Evolutionary conservation across 2,888 invertebrate species (phyloP).

Genomic region (Reticulitermes lucifugus): DNA sequence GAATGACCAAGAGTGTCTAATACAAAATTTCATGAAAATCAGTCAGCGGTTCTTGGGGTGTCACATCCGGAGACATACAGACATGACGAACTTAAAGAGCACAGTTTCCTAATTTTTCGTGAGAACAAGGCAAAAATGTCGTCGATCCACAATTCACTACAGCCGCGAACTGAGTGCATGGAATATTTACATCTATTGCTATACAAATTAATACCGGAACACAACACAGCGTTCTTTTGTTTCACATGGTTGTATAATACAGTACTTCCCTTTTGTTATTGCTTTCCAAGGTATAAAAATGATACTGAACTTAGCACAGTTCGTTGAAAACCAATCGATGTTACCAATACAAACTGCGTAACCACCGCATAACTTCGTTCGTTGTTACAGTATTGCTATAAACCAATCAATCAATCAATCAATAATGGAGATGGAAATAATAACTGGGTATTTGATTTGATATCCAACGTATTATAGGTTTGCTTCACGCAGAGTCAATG

Average conservation of each 20-base stretch:
- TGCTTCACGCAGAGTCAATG: background rate
- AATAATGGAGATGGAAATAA: slow-evolving; percentile 2
- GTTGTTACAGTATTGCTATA: background rate
- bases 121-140: no score
- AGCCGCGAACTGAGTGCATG: no score
- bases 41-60: no score
- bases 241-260: background rate
- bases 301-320: background rate
- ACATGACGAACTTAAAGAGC: no score
- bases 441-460: background rate
- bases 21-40: no score
- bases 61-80: no score
- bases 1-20: no score
- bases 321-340: background rate
- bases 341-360: background rate
- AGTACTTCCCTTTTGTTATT: background rate
- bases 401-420: slow-evolving; percentile 3
- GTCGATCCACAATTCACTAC: no score
- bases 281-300: background rate
- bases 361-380: background rate
- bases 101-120: no score
- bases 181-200: background rate
- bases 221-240: no score
- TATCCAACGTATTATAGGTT: background rate
- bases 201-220: background rate